Evolutionary conservation across 2,888 invertebrate species (phyloP).

Genomic region (Aporophyla lueneburgensis): DNA sequence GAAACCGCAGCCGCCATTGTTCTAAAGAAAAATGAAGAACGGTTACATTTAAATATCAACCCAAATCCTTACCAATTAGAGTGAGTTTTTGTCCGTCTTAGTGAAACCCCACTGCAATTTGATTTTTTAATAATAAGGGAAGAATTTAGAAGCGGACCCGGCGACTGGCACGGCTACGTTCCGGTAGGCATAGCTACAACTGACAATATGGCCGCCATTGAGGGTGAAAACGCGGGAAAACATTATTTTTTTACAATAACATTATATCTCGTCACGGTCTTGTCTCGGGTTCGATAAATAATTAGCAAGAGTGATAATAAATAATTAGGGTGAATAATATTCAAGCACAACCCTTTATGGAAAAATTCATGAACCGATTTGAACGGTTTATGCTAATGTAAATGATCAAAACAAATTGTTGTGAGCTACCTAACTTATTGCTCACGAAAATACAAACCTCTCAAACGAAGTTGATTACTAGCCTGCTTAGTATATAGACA

Average conservation of each 20-base stretch:
- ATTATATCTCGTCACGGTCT: constrained; percentile 50
- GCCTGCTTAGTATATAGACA: not conserved
- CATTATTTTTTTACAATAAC: constrained; percentile 33
- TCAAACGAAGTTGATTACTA: not conserved
- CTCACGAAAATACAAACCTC: not conserved
- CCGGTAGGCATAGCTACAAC: constrained; percentile 61
- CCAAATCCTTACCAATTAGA: not conserved
- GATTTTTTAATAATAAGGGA: constrained; percentile 61
- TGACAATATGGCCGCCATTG: constrained; percentile 60
- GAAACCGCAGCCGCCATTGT: constrained; percentile 5
- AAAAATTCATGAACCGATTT: not conserved
- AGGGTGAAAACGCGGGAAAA: constrained; percentile 64
- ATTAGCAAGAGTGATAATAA: constrained; percentile 46
- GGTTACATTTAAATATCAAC: constrained; percentile 30
- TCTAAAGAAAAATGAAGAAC: constrained; percentile 13
- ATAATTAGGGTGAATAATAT: constrained; percentile 57
- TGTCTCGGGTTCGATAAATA: constrained; percentile 46
- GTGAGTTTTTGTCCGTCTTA: constrained; percentile 7
- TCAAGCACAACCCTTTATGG: not conserved
- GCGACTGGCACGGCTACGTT: constrained; percentile 69
- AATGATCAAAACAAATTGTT: constrained; percentile 21
- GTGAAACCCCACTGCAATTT: constrained; percentile 53
- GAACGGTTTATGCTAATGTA: constrained; percentile 8
- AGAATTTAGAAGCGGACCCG: constrained; percentile 49
- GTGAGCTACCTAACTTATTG: constrained; percentile 10